phyloP scores from a whole-genome alignment of 2,797 vertebrate genomes.

The Cyclura pinguis region DNA sequence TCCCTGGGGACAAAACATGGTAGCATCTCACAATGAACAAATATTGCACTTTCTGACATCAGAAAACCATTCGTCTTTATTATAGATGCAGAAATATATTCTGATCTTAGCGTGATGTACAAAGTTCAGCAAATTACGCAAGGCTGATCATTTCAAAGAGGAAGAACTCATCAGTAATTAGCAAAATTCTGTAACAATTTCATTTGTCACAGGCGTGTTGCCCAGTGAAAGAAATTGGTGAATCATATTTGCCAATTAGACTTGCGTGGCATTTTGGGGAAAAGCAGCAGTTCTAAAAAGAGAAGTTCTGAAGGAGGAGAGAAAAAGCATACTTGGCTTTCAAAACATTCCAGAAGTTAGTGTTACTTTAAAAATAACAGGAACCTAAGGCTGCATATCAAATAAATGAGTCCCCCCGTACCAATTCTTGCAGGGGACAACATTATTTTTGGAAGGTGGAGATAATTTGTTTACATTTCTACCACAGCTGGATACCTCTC shows the following conservation, averaged over 20 bases:
- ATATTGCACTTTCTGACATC: neutral
- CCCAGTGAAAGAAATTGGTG: neutral
- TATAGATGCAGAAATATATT: neutral
- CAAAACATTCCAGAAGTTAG: neutral
- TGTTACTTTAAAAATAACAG: neutral
- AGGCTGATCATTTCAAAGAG: neutral
- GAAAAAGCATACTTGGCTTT: neutral
- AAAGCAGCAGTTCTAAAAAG: neutral
- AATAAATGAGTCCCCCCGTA: neutral
- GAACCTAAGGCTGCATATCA: neutral
- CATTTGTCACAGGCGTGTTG: neutral
- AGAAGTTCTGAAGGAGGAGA: neutral
- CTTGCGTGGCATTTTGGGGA: neutral
- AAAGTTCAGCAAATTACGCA: neutral
- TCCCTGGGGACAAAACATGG: constrained; percentile 5
- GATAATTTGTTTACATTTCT: neutral
- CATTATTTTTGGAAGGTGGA: neutral
- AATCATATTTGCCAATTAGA: neutral
- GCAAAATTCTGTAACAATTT: neutral
- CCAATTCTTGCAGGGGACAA: neutral
- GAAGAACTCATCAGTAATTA: neutral
- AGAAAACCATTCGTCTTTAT: neutral
- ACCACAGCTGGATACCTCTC: no score
- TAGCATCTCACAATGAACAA: neutral
- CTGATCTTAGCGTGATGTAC: neutral